Percentiles rank a stretch among this genome's conserved stretches.
Evolutionary conservation across 2,888 invertebrate species (phyloP).

Genomic region (Bellardia pandia): DNA sequence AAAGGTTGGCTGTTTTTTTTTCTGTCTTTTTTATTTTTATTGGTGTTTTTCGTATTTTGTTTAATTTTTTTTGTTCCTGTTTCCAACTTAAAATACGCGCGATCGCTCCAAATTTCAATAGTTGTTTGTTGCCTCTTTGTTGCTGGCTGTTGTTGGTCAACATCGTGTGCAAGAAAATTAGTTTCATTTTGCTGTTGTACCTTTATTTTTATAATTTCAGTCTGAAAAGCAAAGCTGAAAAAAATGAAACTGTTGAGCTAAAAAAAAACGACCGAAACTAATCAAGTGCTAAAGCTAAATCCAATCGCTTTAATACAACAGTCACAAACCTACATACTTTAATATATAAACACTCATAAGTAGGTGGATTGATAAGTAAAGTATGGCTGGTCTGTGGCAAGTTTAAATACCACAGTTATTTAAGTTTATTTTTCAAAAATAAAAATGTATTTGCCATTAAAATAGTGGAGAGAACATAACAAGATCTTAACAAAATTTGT

Average conservation of each 20-base stretch:
- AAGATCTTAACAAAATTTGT: too few relatives aligned
- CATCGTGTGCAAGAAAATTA: slow-evolving; percentile 84
- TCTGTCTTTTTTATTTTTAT: slow-evolving; percentile 9
- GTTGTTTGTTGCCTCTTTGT: slow-evolving; percentile 61
- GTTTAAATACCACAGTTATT: too few relatives aligned
- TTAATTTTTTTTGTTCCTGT: slow-evolving; percentile 10
- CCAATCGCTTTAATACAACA: slow-evolving; percentile 80
- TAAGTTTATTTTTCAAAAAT: too few relatives aligned
- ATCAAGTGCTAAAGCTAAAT: slow-evolving; percentile 83
- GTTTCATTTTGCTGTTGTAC: slow-evolving; percentile 78
- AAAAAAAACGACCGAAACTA: slow-evolving; percentile 79
- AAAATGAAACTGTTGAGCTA: slow-evolving; percentile 26
- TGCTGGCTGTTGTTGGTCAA: slow-evolving; percentile 71
- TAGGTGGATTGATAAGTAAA: slow-evolving; percentile 33
- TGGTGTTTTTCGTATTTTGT: not conserved
- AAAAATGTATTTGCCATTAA: too few relatives aligned
- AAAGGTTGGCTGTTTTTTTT: slow-evolving; percentile 59
- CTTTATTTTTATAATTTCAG: slow-evolving; percentile 70
- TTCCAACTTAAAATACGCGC: slow-evolving; percentile 69
- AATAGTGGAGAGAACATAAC: too few relatives aligned
- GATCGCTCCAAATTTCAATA: slow-evolving; percentile 81
- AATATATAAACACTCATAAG: slow-evolving; percentile 70
- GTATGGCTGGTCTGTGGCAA: too few relatives aligned
- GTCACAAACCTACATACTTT: slow-evolving; percentile 71
- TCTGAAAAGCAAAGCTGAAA: slow-evolving; percentile 39